phyloP scores from a whole-genome alignment of 35 echinoderm and acorn worm genomes.

The Hemicentrotus pulcherrimus region DNA sequence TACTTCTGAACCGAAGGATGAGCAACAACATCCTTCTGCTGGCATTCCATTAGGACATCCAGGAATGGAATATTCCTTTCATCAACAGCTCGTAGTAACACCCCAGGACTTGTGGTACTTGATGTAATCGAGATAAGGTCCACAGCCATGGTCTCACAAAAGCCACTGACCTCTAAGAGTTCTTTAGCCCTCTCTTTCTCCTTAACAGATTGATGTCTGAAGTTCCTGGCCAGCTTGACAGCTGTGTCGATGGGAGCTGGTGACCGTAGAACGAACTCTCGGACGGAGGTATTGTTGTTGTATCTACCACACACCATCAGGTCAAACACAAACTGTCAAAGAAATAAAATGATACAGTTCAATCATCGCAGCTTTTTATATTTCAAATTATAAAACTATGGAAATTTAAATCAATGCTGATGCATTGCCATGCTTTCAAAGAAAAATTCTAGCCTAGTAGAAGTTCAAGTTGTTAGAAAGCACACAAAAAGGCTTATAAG shows the following conservation, averaged over 20 bases:
- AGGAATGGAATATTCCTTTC: constrained; percentile 77
- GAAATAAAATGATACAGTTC: neutral
- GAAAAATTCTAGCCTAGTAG: neutral
- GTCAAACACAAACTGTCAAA: constrained; percentile 97
- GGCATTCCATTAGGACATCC: constrained; percentile 92
- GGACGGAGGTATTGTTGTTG: constrained; percentile 79
- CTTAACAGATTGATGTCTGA: constrained; percentile 63
- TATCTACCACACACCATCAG: constrained; percentile 93
- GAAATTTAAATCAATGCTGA: neutral
- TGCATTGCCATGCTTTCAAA: neutral
- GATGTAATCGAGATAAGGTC: constrained; percentile 82
- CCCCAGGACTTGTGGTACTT: constrained; percentile 75
- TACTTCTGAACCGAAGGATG: constrained; percentile 96
- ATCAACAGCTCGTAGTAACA: constrained; percentile 75
- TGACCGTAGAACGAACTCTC: constrained; percentile 91
- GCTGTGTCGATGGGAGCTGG: constrained; percentile 92
- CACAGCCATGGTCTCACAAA: constrained; percentile 93
- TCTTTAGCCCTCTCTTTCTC: constrained; percentile 96
- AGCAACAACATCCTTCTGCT: constrained; percentile 96
- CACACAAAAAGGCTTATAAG: too few relatives aligned
- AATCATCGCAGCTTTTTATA: neutral
- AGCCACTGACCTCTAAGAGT: constrained; percentile 76
- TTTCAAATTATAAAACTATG: neutral
- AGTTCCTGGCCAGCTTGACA: constrained; percentile 84
- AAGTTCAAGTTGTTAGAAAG: too few relatives aligned